Evolutionary conservation across 2,797 vertebrate genomes (phyloP).

Genomic region (Schizopygopsis malacanthus): DNA sequence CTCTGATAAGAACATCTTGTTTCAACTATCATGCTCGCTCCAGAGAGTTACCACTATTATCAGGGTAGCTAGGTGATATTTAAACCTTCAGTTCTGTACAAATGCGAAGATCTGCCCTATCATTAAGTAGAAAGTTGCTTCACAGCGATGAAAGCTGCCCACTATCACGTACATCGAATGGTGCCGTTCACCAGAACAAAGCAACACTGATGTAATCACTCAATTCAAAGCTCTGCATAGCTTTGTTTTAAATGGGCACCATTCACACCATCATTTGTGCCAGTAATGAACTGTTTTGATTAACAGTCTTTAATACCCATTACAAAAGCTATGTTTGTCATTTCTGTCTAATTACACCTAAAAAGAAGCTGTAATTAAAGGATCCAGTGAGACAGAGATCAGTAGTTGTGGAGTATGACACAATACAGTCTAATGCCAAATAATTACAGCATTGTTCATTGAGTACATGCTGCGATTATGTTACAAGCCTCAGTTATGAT

Average conservation of each 20-base stretch:
- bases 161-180: conserved; percentile 4
- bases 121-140: conserved; percentile 19
- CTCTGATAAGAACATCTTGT: conserved; percentile 37
- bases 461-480: conserved; percentile 7
- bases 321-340: not conserved
- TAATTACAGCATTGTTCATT: conserved; percentile 19
- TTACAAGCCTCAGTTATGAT: not conserved
- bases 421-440: conserved; percentile 11
- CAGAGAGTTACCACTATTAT: conserved; percentile 6
- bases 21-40: not conserved
- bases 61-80: conserved; percentile 18
- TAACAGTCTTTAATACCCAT: not conserved
- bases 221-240: not conserved
- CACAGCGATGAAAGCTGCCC: not conserved
- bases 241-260: not conserved
- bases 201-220: conserved; percentile 22
- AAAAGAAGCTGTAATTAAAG: conserved; percentile 26
- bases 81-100: not conserved
- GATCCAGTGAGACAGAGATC: conserved; percentile 1
- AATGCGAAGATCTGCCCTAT: conserved; percentile 1
- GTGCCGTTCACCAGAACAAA: conserved; percentile 33
- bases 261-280: conserved; percentile 2
- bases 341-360: not conserved
- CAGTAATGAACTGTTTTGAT: conserved; percentile 41
- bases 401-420: not conserved